These are phyloP conservation scores for Trochalopteron elliotii DNA, from an alignment of 2,113 vertebrate species.

Conservation along the genomic window DNA sequence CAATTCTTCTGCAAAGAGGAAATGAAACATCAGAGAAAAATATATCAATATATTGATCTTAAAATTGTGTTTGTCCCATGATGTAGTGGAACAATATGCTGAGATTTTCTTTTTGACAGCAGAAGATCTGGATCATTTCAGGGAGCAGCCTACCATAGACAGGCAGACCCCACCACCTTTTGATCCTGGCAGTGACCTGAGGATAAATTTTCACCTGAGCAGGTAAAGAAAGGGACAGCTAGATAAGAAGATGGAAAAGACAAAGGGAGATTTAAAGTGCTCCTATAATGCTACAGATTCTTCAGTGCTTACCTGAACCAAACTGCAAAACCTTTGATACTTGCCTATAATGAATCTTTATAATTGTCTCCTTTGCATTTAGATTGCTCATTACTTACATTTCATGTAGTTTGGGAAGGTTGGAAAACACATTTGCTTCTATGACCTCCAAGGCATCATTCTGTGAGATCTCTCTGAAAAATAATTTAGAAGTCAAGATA, in stretches of 20 bases:
- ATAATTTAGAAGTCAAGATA: constrained; percentile 46
- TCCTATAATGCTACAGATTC: neutral
- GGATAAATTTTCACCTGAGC: neutral
- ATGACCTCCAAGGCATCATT: constrained; percentile 81
- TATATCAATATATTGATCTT: neutral
- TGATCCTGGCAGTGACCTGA: neutral
- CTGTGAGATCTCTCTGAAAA: constrained; percentile 81
- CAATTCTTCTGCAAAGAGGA: constrained; percentile 79
- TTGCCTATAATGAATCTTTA: neutral
- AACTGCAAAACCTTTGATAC: neutral
- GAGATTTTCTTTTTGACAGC: neutral
- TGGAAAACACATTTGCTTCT: constrained; percentile 78
- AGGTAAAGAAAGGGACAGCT: neutral
- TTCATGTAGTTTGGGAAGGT: constrained; percentile 78
- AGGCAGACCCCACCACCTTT: neutral
- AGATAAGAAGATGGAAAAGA: neutral
- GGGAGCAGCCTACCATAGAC: neutral
- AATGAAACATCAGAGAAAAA: neutral
- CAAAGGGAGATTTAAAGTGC: neutral
- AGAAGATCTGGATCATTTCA: neutral
- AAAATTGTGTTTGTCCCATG: neutral
- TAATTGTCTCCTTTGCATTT: constrained; percentile 20
- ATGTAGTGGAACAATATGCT: neutral
- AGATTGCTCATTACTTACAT: constrained; percentile 76
- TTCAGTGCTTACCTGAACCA: neutral